Conservation (phyloP, 2,888 invertebrate species). For the Polyommatus icarus region DNA sequence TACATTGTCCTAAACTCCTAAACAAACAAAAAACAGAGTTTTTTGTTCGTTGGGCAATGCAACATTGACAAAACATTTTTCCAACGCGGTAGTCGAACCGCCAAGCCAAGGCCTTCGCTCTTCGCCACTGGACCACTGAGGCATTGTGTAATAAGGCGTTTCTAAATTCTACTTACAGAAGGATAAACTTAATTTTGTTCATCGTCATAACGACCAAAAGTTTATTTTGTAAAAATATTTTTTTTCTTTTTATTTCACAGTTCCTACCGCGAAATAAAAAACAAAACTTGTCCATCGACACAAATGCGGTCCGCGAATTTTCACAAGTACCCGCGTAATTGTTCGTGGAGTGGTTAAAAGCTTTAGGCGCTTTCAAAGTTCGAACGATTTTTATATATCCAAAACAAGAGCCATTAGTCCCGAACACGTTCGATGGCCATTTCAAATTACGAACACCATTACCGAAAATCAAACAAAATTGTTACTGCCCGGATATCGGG, state of each 20-base stretch:
- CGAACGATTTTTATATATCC: constrained; percentile 44
- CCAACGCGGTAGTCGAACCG: no score
- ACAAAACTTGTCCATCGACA: constrained; percentile 40
- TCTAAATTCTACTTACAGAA: no score
- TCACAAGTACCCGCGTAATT: constrained; percentile 52
- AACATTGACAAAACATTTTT: no score
- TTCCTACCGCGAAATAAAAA: constrained; percentile 30
- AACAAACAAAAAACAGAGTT: no score
- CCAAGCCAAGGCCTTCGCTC: no score
- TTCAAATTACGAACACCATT: constrained; percentile 21
- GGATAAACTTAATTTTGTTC: background rate
- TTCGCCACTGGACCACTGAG: no score
- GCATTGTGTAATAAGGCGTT: no score
- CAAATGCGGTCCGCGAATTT: constrained; percentile 36
- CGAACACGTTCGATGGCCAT: constrained; percentile 26
- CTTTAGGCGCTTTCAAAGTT: constrained; percentile 52
- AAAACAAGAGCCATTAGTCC: constrained; percentile 40
- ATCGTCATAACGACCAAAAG: background rate
- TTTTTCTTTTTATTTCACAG: background rate
- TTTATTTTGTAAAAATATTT: background rate
- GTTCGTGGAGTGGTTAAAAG: constrained; percentile 65
- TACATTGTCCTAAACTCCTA: no score
- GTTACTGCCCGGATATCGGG: background rate
- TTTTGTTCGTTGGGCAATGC: no score
- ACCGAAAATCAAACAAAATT: constrained; percentile 10